phyloP scores from a whole-genome alignment of 2,797 vertebrate genomes.

The Sebastolobus alascanus region DNA sequence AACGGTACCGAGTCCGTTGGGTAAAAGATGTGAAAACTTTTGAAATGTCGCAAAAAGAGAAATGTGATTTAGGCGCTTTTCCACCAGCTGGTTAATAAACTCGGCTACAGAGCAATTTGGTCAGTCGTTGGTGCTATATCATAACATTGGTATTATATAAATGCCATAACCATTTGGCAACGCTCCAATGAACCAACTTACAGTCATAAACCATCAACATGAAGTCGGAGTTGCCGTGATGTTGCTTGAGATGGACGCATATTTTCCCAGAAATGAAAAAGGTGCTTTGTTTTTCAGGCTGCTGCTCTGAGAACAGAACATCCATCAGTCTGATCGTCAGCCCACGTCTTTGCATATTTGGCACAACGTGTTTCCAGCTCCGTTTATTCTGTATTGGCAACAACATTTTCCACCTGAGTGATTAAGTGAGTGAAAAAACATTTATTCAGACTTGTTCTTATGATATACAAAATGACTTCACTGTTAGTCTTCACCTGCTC shows the following conservation, averaged over 20 bases:
- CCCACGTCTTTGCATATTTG: slow-evolving; percentile 19
- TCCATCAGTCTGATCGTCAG: slow-evolving; percentile 28
- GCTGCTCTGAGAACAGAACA: slow-evolving; percentile 21
- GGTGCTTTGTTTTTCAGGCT: slow-evolving; percentile 9
- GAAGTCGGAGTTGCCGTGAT: not conserved
- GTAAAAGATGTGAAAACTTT: too few relatives aligned
- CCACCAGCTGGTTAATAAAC: too few relatives aligned
- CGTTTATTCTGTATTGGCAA: slow-evolving; percentile 1
- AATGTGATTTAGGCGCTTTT: too few relatives aligned
- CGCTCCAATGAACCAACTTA: not conserved
- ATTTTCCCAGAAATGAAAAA: slow-evolving; percentile 21
- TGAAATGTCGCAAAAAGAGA: too few relatives aligned
- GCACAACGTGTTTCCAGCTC: slow-evolving; percentile 5
- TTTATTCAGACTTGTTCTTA: not conserved
- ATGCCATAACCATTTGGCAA: slow-evolving; percentile 3
- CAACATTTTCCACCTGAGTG: slow-evolving; percentile 14
- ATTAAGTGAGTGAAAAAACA: not conserved
- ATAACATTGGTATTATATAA: not conserved
- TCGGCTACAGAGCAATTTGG: too few relatives aligned
- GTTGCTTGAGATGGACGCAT: slow-evolving; percentile 28
- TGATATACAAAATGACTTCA: not conserved
- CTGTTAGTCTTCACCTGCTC: not conserved
- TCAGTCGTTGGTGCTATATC: not conserved
- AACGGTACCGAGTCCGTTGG: too few relatives aligned
- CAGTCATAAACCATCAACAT: not conserved